Evolutionary conservation across 2,888 invertebrate species (phyloP).

Genomic region (Drosophila tripunctata): DNA sequence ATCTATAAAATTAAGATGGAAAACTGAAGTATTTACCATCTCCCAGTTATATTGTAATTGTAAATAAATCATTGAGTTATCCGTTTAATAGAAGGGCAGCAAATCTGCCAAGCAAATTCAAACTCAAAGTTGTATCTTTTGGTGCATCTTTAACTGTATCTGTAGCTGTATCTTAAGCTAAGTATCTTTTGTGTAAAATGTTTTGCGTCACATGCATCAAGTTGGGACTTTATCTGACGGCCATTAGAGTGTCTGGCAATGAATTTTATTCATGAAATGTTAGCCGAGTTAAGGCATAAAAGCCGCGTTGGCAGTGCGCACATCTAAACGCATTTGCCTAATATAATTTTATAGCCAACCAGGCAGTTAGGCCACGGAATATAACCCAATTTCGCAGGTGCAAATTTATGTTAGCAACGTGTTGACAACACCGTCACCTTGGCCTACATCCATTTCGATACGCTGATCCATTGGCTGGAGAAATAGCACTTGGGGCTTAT

Average conservation of each 20-base stretch:
- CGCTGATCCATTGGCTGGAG: slow-evolving; percentile 9
- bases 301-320: slow-evolving; percentile 14
- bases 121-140: not conserved
- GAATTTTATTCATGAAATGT: slow-evolving; percentile 52
- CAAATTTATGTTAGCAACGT: slow-evolving; percentile 68
- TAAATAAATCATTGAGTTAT: not conserved
- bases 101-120: not conserved
- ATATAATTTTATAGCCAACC: slow-evolving; percentile 64
- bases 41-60: no score
- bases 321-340: slow-evolving; percentile 50
- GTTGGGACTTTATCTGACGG: slow-evolving; percentile 43
- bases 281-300: slow-evolving; percentile 42
- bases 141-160: not conserved
- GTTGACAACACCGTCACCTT: slow-evolving; percentile 51
- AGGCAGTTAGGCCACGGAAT: slow-evolving; percentile 17
- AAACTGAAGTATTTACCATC: no score
- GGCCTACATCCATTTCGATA: not conserved
- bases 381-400: slow-evolving; percentile 63
- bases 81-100: not conserved
- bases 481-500: slow-evolving; percentile 5
- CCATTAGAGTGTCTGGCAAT: slow-evolving; percentile 53
- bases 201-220: slow-evolving; percentile 28
- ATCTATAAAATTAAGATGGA: no score
- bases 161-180: not conserved
- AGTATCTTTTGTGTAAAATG: slow-evolving; percentile 6